A percentile compares a stretch with the other conserved stretches of the same genome.
Evolutionary conservation across 2,888 invertebrate genomes (phyloP).

Genomic region (Microplitis deprimator): DNA sequence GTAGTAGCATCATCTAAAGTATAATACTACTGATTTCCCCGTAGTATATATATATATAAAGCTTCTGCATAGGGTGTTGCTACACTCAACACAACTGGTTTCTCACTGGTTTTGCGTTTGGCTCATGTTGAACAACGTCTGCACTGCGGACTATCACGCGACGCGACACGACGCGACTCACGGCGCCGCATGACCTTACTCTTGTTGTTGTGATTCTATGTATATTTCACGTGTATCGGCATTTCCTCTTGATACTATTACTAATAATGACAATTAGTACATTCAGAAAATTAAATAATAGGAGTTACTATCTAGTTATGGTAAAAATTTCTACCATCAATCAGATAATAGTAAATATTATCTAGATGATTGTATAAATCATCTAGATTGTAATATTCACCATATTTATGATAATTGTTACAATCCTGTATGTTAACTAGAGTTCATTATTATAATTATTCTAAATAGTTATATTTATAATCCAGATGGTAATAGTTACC

Average conservation of each 20-base stretch:
- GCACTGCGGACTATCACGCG: conserved; percentile 52
- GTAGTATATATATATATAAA: background rate
- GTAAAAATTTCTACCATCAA: no score
- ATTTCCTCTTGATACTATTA: conserved; percentile 25
- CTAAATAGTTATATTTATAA: no score
- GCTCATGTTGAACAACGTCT: conserved; percentile 37
- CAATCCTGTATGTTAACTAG: no score
- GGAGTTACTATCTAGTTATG: no score
- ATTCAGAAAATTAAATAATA: no score
- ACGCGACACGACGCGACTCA: conserved; percentile 38
- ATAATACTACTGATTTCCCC: background rate
- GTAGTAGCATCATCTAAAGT: background rate
- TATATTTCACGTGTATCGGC: conserved; percentile 31
- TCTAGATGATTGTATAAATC: no score
- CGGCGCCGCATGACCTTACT: conserved; percentile 34
- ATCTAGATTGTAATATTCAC: no score
- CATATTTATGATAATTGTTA: no score
- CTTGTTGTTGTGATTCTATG: conserved; percentile 31
- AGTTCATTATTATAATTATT: no score
- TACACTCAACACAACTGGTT: conserved; percentile 6
- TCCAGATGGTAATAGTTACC: no score
- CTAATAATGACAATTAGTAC: background rate
- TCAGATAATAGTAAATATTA: no score
- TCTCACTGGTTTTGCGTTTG: conserved; percentile 31
- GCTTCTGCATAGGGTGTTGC: background rate